These are phyloP conservation scores for Centropus unirufus DNA, from an alignment of 2,113 vertebrate species.

Conservation along the genomic window DNA sequence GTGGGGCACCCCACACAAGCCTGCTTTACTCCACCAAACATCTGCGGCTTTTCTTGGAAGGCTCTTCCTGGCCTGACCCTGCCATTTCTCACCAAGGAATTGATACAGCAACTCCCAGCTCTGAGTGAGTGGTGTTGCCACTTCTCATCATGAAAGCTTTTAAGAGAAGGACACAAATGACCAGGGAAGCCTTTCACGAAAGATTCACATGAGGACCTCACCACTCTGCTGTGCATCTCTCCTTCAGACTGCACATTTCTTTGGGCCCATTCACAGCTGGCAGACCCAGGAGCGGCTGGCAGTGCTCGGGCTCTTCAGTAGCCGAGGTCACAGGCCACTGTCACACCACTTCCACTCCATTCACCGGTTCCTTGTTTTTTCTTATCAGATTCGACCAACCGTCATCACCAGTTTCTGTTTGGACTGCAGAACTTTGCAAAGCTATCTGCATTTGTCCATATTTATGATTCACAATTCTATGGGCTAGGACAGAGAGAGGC, in stretches of 20 bases:
- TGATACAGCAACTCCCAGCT: neutral
- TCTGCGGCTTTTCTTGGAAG: neutral
- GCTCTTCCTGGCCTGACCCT: neutral
- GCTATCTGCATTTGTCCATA: neutral
- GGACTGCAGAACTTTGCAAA: neutral
- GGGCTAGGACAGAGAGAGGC: neutral
- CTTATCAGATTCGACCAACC: rapidly evolving
- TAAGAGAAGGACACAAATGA: rapidly evolving
- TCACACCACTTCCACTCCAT: neutral
- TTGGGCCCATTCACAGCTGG: neutral
- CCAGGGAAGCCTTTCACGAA: neutral
- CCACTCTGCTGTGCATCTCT: neutral
- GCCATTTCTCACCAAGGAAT: neutral
- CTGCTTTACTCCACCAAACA: neutral
- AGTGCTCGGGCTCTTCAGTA: rapidly evolving
- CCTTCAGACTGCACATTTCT: neutral
- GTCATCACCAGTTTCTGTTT: neutral
- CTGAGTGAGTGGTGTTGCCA: rapidly evolving
- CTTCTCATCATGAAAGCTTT: neutral
- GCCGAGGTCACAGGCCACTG: neutral
- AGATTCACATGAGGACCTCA: neutral
- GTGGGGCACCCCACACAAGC: neutral
- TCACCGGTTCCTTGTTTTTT: neutral
- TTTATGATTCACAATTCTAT: neutral
- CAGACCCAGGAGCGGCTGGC: neutral